phyloP scores from a whole-genome alignment of 2,888 invertebrate species.

The Dusona sp. region DNA sequence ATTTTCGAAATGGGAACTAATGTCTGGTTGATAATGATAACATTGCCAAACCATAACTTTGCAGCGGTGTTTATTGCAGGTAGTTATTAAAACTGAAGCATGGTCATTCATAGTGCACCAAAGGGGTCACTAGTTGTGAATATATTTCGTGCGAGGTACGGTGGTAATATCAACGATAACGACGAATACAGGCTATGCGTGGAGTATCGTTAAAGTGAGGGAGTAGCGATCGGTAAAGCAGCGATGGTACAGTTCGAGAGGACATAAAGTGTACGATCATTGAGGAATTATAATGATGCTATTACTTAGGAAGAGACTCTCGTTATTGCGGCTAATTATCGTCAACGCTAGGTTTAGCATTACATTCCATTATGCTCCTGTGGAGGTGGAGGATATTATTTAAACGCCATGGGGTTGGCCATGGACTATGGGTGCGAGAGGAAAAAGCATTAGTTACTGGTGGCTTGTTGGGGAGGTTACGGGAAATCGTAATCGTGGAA shows the following conservation, averaged over 20 bases:
- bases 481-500: conserved; percentile 1
- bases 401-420: conserved; percentile 31
- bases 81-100: conserved; percentile 30
- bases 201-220: conserved; percentile 29
- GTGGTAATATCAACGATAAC: conserved; percentile 42
- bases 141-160: conserved; percentile 17
- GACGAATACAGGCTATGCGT: conserved; percentile 29
- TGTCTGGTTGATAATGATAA: background rate
- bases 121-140: background rate
- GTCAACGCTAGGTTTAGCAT: conserved; percentile 63
- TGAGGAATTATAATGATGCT: conserved; percentile 68
- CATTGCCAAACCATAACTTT: background rate
- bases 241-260: conserved; percentile 40
- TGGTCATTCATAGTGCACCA: conserved; percentile 12
- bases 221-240: conserved; percentile 36
- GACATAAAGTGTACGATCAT: conserved; percentile 61
- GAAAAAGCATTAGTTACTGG: conserved; percentile 44
- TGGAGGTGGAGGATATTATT: conserved; percentile 49
- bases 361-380: conserved; percentile 57
- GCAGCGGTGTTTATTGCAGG: conserved; percentile 8
- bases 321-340: conserved; percentile 71
- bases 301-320: conserved; percentile 66
- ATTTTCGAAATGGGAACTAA: background rate
- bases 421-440: conserved; percentile 30
- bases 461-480: background rate